A percentile compares a stretch with the other conserved stretches of the same genome.
Conservation (phyloP, 1,140 invertebrate genomes). For the Ladona fulva region DNA sequence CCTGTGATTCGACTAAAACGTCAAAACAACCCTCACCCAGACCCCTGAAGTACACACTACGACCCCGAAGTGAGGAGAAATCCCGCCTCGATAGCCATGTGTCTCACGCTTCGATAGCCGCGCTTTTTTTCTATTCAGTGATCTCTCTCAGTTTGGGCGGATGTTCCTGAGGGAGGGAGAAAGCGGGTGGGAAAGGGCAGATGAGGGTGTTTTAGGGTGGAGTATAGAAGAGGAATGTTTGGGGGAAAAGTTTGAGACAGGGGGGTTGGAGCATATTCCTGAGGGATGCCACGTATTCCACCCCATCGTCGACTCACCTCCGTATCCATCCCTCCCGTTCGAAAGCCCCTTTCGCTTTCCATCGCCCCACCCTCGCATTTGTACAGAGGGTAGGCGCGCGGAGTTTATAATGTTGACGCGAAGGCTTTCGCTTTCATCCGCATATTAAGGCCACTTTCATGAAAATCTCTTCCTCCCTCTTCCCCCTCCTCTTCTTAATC, state of each 20-base stretch:
- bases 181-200: neutral
- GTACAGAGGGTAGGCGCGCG: neutral
- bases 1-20: neutral
- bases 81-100: slow-evolving; percentile 2
- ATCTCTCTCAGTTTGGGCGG: neutral
- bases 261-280: neutral
- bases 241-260: neutral
- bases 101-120: neutral
- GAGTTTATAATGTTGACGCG: slow-evolving; percentile 5
- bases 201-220: neutral
- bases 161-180: neutral
- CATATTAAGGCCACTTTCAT: neutral
- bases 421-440: neutral
- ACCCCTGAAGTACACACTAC: neutral
- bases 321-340: neutral
- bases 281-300: slow-evolving; percentile 2
- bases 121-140: neutral
- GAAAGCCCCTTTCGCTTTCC: neutral
- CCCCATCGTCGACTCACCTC: neutral
- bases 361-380: neutral
- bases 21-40: neutral
- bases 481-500: neutral
- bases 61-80: neutral
- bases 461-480: neutral
- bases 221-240: neutral